Evolutionary conservation across 2,113 vertebrate species (phyloP).

Genomic region (Salvelinus alpinus): DNA sequence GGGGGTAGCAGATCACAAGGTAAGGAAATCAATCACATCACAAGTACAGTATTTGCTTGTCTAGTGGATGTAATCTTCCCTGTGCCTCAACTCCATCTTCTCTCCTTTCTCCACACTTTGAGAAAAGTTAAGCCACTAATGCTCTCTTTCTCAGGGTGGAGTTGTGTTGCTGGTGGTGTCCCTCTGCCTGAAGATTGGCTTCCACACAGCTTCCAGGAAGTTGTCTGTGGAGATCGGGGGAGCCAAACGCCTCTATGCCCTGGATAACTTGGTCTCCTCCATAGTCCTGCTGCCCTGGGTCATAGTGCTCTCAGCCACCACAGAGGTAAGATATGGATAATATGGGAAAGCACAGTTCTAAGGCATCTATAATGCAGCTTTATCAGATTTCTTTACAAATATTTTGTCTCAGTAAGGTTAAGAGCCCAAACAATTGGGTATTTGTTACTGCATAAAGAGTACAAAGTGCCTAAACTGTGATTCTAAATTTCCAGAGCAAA

Average conservation of each 20-base stretch:
- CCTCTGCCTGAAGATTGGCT: conserved; percentile 91
- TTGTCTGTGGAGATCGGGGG: conserved; percentile 92
- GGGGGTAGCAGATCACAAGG: conserved; percentile 97
- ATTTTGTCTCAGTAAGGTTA: neutral
- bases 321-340: conserved; percentile 78
- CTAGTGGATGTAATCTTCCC: neutral
- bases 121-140: neutral
- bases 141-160: conserved; percentile 80
- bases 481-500: conserved; percentile 82
- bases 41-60: neutral
- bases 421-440: neutral
- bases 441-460: neutral
- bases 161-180: conserved; percentile 90
- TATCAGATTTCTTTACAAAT: too few species aligned
- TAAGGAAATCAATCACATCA: conserved; percentile 50
- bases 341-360: too few species aligned
- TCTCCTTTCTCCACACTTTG: neutral
- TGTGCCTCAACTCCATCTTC: neutral
- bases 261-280: conserved; percentile 89
- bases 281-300: conserved; percentile 92
- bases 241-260: conserved; percentile 89
- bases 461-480: neutral
- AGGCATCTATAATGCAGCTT: too few species aligned
- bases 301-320: conserved; percentile 87
- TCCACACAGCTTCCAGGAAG: conserved; percentile 90